These are phyloP conservation scores for Tiliqua scincoides DNA, from an alignment of 2,113 vertebrate species.

Conservation along the genomic window DNA sequence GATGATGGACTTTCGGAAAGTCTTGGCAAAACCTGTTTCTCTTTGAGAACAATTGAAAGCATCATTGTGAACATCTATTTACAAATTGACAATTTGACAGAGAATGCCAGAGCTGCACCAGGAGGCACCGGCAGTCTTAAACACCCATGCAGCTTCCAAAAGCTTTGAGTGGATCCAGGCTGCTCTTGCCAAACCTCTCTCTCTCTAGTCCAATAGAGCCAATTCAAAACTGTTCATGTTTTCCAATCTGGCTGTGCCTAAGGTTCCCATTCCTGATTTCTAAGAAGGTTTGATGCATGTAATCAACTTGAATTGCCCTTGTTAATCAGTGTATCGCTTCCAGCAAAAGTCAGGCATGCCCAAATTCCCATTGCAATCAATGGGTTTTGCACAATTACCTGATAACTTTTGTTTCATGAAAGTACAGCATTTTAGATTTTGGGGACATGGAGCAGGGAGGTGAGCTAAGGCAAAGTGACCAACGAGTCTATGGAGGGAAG, in stretches of 20 bases:
- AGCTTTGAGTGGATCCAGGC: neutral
- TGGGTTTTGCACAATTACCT: slow-evolving; percentile 9
- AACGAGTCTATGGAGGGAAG: neutral
- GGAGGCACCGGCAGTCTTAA: neutral
- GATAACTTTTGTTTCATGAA: neutral
- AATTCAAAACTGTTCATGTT: neutral
- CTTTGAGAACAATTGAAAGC: neutral
- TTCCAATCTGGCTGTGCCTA: neutral
- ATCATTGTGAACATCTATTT: neutral
- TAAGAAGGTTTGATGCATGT: neutral
- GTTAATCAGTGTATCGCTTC: slow-evolving; percentile 23
- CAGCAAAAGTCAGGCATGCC: neutral
- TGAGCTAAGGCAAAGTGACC: neutral
- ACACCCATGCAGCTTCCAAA: neutral
- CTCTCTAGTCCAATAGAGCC: neutral
- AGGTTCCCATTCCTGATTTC: neutral
- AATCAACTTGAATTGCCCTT: slow-evolving; percentile 24
- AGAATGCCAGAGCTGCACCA: neutral
- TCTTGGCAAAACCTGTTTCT: neutral
- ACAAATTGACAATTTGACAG: neutral
- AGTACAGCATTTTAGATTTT: neutral
- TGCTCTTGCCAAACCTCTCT: neutral
- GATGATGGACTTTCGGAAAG: neutral
- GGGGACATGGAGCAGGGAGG: neutral
- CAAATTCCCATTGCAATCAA: slow-evolving; percentile 10